These are phyloP conservation scores for Ypsolopha sequella DNA, from an alignment of 2,888 invertebrate species.

Conservation along the genomic window DNA sequence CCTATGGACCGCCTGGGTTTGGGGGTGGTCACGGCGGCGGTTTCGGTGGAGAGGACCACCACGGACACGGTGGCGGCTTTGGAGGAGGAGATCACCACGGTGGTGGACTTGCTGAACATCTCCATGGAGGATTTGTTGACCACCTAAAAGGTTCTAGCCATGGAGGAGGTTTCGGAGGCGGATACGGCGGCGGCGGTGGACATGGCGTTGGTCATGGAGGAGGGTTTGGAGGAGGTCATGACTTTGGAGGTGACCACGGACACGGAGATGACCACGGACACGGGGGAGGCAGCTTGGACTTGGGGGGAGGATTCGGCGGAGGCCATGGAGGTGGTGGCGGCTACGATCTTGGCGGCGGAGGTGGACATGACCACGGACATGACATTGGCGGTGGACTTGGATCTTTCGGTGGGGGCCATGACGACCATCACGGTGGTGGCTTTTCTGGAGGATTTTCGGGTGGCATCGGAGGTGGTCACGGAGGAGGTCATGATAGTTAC, in stretches of 20 bases:
- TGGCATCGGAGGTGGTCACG: slow-evolving; percentile 13
- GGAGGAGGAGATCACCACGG: slow-evolving; percentile 18
- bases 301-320: slow-evolving; percentile 24
- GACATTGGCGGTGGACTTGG: slow-evolving; percentile 5
- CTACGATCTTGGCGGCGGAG: slow-evolving; percentile 14
- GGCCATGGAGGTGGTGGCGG: slow-evolving; percentile 13
- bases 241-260: slow-evolving; percentile 10
- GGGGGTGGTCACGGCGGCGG: slow-evolving; percentile 29
- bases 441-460: slow-evolving; percentile 19
- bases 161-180: slow-evolving; percentile 19
- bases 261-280: slow-evolving; percentile 19
- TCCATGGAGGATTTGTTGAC: slow-evolving; percentile 9
- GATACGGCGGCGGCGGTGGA: slow-evolving; percentile 21
- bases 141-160: slow-evolving; percentile 13
- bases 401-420: slow-evolving; percentile 14
- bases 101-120: slow-evolving; percentile 8
- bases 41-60: background rate
- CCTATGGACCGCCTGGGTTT: slow-evolving; percentile 1
- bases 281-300: slow-evolving; percentile 16
- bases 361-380: slow-evolving; percentile 11
- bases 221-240: slow-evolving; percentile 20
- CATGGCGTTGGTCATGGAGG: slow-evolving; percentile 15
- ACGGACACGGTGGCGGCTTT: slow-evolving; percentile 18
- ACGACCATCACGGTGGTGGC: slow-evolving; percentile 19
- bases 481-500: slow-evolving; percentile 17